phyloP scores from a whole-genome alignment of 2,113 vertebrate genomes.

The Epinephelus fuscoguttatus region DNA sequence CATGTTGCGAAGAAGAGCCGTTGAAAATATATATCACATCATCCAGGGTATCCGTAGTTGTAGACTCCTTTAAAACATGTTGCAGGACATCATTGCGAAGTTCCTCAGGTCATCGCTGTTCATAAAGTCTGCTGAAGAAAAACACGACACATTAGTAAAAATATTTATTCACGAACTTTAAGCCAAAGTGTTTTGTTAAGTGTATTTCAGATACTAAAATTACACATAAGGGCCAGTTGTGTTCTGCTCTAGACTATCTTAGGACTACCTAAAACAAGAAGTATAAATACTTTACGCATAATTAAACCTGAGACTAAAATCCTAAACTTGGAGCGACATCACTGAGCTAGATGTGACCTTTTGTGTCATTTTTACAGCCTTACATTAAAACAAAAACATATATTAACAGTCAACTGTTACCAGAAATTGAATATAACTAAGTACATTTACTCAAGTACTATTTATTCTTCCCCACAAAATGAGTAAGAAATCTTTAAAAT shows the following conservation, averaged over 20 bases:
- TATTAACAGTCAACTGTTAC: not conserved
- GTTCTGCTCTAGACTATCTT: no score
- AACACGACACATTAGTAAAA: constrained; percentile 19
- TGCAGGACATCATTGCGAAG: constrained; percentile 80
- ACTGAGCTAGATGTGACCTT: no score
- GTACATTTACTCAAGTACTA: no score
- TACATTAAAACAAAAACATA: not conserved
- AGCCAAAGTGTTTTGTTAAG: not conserved
- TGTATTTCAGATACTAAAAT: not conserved
- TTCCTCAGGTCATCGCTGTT: constrained; percentile 70
- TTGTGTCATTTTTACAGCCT: not conserved
- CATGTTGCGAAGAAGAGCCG: not conserved
- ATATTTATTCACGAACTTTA: no score
- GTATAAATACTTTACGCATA: no score
- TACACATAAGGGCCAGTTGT: no score
- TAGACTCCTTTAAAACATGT: constrained; percentile 68
- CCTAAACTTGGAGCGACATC: no score
- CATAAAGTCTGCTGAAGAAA: constrained; percentile 62
- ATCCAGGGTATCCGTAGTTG: constrained; percentile 9
- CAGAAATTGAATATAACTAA: no score
- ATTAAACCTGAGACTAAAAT: no score
- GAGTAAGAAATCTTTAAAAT: no score
- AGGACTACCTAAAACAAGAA: no score
- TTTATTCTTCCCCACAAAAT: no score
- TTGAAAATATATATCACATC: constrained; percentile 42